These are phyloP conservation scores for Phyllotis vaccarum DNA, from an alignment of 2,797 vertebrate genomes.

Conservation along the genomic window DNA sequence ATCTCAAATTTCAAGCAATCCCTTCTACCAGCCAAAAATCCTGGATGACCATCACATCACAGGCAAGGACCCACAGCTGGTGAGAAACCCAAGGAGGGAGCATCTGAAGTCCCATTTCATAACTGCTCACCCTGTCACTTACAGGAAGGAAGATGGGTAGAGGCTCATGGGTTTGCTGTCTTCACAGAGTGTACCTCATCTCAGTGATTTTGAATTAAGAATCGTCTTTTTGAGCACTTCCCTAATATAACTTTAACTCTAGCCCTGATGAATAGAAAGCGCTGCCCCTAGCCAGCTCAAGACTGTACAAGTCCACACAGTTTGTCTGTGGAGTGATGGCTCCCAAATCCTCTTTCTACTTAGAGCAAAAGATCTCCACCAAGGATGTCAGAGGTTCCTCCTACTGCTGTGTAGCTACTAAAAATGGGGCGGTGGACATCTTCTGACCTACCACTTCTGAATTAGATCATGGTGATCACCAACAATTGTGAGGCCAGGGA, in stretches of 20 bases:
- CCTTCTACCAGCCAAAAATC: background rate
- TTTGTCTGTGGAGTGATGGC: background rate
- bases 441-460: background rate
- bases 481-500: background rate
- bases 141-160: background rate
- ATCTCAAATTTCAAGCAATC: slow-evolving; percentile 4
- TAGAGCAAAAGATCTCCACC: slow-evolving; percentile 33
- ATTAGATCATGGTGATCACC: background rate
- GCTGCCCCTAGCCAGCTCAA: background rate
- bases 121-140: background rate
- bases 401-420: background rate
- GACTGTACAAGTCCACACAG: slow-evolving; percentile 26
- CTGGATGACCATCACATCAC: background rate
- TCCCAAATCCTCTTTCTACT: slow-evolving; percentile 44
- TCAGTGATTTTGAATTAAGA: slow-evolving; percentile 39
- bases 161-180: background rate
- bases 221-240: slow-evolving; percentile 32
- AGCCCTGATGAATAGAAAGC: background rate
- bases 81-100: background rate
- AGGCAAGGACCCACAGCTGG: background rate
- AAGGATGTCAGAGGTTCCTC: background rate
- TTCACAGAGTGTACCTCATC: background rate
- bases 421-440: background rate
- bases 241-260: slow-evolving; percentile 35
- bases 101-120: background rate